phyloP scores from a whole-genome alignment of 2,113 vertebrate genomes.

The Mus musculus region GRCm39 chr9:43993001-43993500 shows the following conservation, averaged over 20 bases:
- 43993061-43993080: neutral
- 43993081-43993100: neutral
- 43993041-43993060: neutral
- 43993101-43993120: neutral
- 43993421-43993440: neutral
- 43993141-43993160: neutral
- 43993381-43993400: constrained; percentile 31
- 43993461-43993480: neutral
- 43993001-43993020: neutral
- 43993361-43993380: neutral
- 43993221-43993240: constrained; percentile 17
- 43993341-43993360: constrained; percentile 19
- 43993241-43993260: neutral
- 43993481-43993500: neutral
- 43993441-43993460: neutral
- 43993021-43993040: neutral
- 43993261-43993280: neutral
- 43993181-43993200: neutral
- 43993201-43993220: constrained; percentile 21
- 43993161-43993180: constrained; percentile 42
- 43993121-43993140: neutral
- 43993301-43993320: neutral
- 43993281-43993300: constrained; percentile 14
- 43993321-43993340: constrained; percentile 2
- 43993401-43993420: constrained; percentile 6